Evolutionary conservation across 2,888 invertebrate genomes (phyloP).

Genomic region (Laspeyria flexula): DNA sequence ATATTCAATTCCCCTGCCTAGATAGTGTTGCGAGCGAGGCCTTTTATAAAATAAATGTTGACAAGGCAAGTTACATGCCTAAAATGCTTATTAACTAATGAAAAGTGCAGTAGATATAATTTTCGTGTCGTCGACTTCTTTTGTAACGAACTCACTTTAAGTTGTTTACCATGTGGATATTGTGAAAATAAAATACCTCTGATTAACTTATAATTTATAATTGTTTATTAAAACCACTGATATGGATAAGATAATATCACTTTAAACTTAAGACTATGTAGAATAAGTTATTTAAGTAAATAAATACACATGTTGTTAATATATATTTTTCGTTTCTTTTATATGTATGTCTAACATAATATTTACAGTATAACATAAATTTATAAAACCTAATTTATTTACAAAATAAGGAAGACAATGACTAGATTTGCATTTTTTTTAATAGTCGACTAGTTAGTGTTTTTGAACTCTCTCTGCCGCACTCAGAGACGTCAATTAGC

Average conservation of each 20-base stretch:
- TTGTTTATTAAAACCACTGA: conserved; percentile 11
- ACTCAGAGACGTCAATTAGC: too few relatives aligned
- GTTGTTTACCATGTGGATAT: not conserved
- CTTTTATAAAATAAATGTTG: too few relatives aligned
- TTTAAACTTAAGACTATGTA: conserved; percentile 28
- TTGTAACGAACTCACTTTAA: too few relatives aligned
- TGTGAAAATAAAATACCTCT: conserved; percentile 7
- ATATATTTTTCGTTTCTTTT: conserved; percentile 4
- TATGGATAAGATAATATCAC: conserved; percentile 14
- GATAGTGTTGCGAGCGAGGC: too few relatives aligned
- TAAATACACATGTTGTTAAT: conserved; percentile 11
- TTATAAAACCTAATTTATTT: conserved; percentile 1
- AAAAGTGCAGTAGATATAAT: too few relatives aligned
- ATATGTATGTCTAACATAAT: not conserved
- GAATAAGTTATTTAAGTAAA: conserved; percentile 44
- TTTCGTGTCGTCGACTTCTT: too few relatives aligned
- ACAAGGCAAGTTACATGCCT: too few relatives aligned
- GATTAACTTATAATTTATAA: conserved; percentile 17
- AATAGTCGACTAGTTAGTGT: too few relatives aligned
- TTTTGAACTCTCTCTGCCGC: too few relatives aligned
- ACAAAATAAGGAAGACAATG: conserved; percentile 24
- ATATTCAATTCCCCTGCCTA: too few relatives aligned
- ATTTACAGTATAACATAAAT: conserved; percentile 3
- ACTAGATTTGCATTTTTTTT: conserved; percentile 27
- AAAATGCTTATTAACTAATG: too few relatives aligned